A percentile compares a stretch with the other conserved stretches of the same genome.
Evolutionary conservation across 1,140 invertebrate genomes (phyloP).

Genomic region (Telenomus remus): DNA sequence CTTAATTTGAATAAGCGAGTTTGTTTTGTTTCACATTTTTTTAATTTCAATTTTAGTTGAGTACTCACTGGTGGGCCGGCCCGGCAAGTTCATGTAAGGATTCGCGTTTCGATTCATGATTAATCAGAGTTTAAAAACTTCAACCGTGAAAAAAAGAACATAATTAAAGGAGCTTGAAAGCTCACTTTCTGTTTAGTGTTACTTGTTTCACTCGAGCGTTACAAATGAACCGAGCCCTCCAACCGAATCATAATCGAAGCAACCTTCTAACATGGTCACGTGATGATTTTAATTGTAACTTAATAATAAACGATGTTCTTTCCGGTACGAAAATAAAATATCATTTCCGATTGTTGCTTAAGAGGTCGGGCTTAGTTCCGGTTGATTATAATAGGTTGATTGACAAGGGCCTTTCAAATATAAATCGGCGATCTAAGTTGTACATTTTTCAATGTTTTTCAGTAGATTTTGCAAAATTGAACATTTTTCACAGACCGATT

Average conservation of each 20-base stretch:
- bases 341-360: too few species aligned
- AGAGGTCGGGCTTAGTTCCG: too few species aligned
- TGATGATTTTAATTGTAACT: slow-evolving; percentile 7
- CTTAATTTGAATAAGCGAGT: neutral
- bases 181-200: neutral
- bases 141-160: slow-evolving; percentile 5
- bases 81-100: slow-evolving; percentile 7
- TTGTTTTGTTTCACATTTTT: neutral
- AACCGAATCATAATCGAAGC: slow-evolving; percentile 14
- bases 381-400: too few species aligned
- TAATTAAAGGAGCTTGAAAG: slow-evolving; percentile 3
- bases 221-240: slow-evolving; percentile 7
- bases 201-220: slow-evolving; percentile 8
- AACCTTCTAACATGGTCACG: slow-evolving; percentile 19
- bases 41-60: neutral
- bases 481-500: too few species aligned
- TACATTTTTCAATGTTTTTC: too few species aligned
- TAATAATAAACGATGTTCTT: neutral
- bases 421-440: too few species aligned
- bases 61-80: slow-evolving; percentile 1
- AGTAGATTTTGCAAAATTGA: too few species aligned
- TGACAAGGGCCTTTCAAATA: too few species aligned
- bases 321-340: neutral
- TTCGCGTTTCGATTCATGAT: neutral
- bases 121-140: too few species aligned